Evolutionary conservation across 2,888 invertebrate species (phyloP).

Genomic region (Cyclophora punctaria): DNA sequence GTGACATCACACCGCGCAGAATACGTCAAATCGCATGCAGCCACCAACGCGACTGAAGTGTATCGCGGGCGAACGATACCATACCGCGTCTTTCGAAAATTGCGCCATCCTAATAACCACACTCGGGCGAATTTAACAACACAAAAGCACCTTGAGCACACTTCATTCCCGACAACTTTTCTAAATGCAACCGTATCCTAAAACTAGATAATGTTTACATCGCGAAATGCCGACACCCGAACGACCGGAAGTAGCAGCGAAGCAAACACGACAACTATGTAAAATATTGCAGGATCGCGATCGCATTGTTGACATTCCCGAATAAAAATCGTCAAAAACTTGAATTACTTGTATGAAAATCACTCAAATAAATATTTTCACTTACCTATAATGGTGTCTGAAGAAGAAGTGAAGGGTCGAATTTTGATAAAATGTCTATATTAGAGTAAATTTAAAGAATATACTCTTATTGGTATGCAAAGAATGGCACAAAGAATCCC

Average conservation of each 20-base stretch:
- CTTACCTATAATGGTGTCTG: slow-evolving; percentile 83
- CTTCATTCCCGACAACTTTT: slow-evolving; percentile 68
- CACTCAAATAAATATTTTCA: slow-evolving; percentile 73
- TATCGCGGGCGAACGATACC: slow-evolving; percentile 72
- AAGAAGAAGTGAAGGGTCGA: slow-evolving; percentile 78
- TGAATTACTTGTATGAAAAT: slow-evolving; percentile 77
- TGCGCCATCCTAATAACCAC: slow-evolving; percentile 75
- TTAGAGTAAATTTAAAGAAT: slow-evolving; percentile 82
- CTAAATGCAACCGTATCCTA: slow-evolving; percentile 58
- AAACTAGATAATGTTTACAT: slow-evolving; percentile 75
- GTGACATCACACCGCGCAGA: slow-evolving; percentile 72
- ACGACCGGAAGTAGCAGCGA: slow-evolving; percentile 75
- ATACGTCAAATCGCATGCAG: slow-evolving; percentile 76
- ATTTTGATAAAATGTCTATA: slow-evolving; percentile 80
- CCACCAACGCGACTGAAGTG: slow-evolving; percentile 76
- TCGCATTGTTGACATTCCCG: slow-evolving; percentile 84
- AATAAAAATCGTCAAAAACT: slow-evolving; percentile 78
- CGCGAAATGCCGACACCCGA: slow-evolving; percentile 73
- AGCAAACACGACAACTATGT: slow-evolving; percentile 85
- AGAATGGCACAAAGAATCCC: slow-evolving; percentile 98
- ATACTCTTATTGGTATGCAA: slow-evolving; percentile 91
- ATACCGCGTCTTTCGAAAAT: slow-evolving; percentile 77
- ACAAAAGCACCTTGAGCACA: slow-evolving; percentile 72
- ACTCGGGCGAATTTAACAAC: slow-evolving; percentile 73
- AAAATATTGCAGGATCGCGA: slow-evolving; percentile 85